Percentiles rank a stretch among this genome's conserved stretches.
Evolutionary conservation across 2,797 vertebrate genomes (phyloP).

Genomic region (Coilia nasus): DNA sequence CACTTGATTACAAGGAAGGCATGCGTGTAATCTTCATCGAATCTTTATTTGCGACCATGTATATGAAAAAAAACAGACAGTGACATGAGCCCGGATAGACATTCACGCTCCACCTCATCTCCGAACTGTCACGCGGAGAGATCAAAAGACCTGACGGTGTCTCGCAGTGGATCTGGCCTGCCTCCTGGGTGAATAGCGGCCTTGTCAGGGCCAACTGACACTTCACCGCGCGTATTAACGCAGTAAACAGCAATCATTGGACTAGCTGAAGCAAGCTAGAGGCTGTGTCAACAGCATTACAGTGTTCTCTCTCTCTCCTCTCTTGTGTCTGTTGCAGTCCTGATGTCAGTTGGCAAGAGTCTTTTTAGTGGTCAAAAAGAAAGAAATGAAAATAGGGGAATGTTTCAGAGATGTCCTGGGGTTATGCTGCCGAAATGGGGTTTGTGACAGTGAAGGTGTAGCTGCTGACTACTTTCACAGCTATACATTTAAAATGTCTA

Average conservation of each 20-base stretch:
- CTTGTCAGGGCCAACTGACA: slow-evolving; percentile 16
- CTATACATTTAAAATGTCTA: too few species aligned
- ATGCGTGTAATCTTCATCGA: slow-evolving; percentile 19
- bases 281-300: not conserved
- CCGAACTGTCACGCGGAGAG: slow-evolving; percentile 3
- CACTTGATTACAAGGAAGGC: slow-evolving; percentile 20
- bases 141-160: slow-evolving; percentile 15
- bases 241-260: not conserved
- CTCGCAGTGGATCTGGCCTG: not conserved
- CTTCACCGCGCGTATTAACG: slow-evolving; percentile 2
- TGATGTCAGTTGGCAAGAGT: not conserved
- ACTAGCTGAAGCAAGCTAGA: not conserved
- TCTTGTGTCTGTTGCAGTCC: not conserved
- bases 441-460: not conserved
- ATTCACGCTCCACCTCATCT: slow-evolving; percentile 10
- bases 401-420: not conserved
- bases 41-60: slow-evolving; percentile 22
- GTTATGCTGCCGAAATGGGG: not conserved
- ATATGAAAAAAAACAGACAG: slow-evolving; percentile 24
- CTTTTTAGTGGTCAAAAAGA: not conserved
- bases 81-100: not conserved
- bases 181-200: not conserved
- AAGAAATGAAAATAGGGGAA: not conserved
- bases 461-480: too few species aligned
- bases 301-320: not conserved